Evolutionary conservation across 2,888 invertebrate genomes (phyloP).

Genomic region (Dorcus parallelipipedus): DNA sequence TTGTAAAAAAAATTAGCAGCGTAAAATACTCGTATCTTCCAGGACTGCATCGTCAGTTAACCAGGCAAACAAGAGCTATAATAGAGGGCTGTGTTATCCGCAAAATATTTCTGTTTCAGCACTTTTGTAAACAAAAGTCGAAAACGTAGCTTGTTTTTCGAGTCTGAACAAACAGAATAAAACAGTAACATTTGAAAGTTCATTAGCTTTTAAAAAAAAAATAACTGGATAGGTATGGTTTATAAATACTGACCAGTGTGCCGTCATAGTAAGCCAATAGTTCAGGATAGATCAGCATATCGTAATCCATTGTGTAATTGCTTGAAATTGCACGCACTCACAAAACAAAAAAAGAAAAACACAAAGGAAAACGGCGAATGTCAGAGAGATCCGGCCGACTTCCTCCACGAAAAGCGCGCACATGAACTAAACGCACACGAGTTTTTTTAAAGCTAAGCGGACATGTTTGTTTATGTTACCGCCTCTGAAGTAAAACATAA

Average conservation of each 20-base stretch:
- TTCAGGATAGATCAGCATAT: slow-evolving; percentile 62
- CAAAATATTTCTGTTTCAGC: too few species aligned
- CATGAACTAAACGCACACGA: slow-evolving; percentile 39
- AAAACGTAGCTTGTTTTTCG: neutral
- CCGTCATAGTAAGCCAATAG: slow-evolving; percentile 62
- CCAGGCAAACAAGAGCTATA: too few species aligned
- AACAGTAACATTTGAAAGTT: neutral
- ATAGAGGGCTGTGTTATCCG: too few species aligned
- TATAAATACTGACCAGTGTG: slow-evolving; percentile 50
- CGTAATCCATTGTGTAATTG: slow-evolving; percentile 58
- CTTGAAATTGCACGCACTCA: neutral
- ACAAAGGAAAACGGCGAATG: neutral
- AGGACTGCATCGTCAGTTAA: too few species aligned
- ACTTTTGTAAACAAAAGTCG: too few species aligned
- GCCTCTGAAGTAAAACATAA: slow-evolving; percentile 45
- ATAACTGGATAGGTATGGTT: neutral
- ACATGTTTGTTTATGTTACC: slow-evolving; percentile 39
- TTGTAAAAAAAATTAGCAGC: too few species aligned
- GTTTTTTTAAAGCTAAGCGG: slow-evolving; percentile 38
- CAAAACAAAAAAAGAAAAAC: slow-evolving; percentile 1
- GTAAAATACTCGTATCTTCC: too few species aligned
- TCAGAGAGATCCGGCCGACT: slow-evolving; percentile 15
- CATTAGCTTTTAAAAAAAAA: neutral
- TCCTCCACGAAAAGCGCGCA: slow-evolving; percentile 23
- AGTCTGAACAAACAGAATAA: neutral